A percentile compares a stretch with the other conserved stretches of the same genome.
Evolutionary conservation across 53 echinoderm and acorn worm genomes (phyloP).

Genomic region (Paracentrotus lividus): DNA sequence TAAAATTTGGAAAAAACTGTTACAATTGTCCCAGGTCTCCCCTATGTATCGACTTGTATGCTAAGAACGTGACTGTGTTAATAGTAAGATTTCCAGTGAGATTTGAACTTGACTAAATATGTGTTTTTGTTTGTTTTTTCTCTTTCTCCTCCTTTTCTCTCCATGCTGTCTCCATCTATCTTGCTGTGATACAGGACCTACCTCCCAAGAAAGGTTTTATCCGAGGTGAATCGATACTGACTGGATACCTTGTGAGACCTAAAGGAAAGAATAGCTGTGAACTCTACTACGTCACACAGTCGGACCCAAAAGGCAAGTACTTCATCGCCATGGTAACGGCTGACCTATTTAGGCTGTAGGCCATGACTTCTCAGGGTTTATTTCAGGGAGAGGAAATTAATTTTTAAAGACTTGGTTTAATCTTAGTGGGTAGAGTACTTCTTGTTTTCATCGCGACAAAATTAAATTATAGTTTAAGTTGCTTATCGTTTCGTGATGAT

Average conservation of each 20-base stretch:
- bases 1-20: too few species aligned
- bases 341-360: conserved; percentile 3
- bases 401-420: neutral
- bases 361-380: neutral
- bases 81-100: too few species aligned
- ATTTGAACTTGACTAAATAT: too few species aligned
- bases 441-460: neutral
- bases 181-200: conserved; percentile 76
- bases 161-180: neutral
- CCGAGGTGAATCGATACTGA: conserved; percentile 88
- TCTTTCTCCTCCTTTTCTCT: neutral
- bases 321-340: neutral
- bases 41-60: too few species aligned
- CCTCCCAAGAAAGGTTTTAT: conserved; percentile 93
- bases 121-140: too few species aligned
- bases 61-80: too few species aligned
- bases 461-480: neutral
- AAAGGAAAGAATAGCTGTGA: conserved; percentile 88
- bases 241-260: conserved; percentile 91
- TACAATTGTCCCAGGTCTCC: too few species aligned
- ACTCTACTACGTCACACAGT: conserved; percentile 91
- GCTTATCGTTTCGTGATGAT: neutral
- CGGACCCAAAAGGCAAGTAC: conserved; percentile 93
- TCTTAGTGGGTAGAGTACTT: neutral
- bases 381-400: conserved; percentile 27